Evolutionary conservation across 2,113 vertebrate genomes (phyloP), one percentile per base, ranked within the genome.

Genomic region (Xiphophorus couchianus): DNA sequence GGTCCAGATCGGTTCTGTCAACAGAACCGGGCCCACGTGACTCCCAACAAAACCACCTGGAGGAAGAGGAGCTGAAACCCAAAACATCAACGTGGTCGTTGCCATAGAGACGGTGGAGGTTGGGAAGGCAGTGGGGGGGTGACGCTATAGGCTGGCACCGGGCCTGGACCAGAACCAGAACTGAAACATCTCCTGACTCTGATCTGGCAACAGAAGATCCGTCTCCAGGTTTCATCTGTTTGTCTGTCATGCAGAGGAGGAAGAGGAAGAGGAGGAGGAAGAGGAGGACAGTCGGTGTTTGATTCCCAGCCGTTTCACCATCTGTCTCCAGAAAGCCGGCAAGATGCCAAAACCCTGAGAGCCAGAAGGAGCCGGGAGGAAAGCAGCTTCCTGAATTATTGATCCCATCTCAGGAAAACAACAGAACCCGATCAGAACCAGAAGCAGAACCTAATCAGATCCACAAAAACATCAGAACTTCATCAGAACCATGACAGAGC

Each of bases 121-220:
- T 86, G 76, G 77, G 80, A 48, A 54, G 80, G 7, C 39, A 79
- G 76, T 78, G 80, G 76, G 82, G 74, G 82, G 74, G 37, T 83
- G 80, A 75, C 82, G 88, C 90, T 87, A 90, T 88, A 88, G 89
- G 90, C 90, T 91, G 83, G 81, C 86, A 90, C 83, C 81, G 88
- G 88, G 86, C 86, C 84, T 91, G 90, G 90, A 91, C 76, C 77
- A 31, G 72, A 80, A 88, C 90, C 90, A 91, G 84, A 76, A 5
- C 60, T 78, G 8, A 14, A 39, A 66, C 8, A 25, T 10, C 22
- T 44, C 33, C 63, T 4, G 17, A 10, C 31, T 9, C 10, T 3
- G 3, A 22, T 65, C 22, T 6, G 30, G 6, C 15, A 48, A 15
- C 14, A 48, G 44, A 12, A 19, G 39, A 68, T 35, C 19, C 30